These are phyloP conservation scores for Schizotus pectinicornis DNA, from an alignment of 2,888 invertebrate species.

Conservation along the genomic window DNA sequence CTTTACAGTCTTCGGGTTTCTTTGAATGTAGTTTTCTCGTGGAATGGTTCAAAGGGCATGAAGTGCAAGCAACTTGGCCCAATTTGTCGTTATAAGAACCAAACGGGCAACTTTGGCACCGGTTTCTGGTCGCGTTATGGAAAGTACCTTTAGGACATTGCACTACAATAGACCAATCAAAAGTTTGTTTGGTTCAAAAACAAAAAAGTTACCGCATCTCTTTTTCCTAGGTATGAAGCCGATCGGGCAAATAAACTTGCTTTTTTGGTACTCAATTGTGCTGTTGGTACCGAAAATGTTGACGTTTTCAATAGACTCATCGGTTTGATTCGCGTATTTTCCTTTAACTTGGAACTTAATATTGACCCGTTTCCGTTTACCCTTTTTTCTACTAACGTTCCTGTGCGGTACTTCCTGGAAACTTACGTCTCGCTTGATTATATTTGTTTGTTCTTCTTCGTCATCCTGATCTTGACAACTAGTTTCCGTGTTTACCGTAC, in stretches of 20 bases:
- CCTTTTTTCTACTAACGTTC: conserved; percentile 35
- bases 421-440: conserved; percentile 44
- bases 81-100: conserved; percentile 66
- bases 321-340: conserved; percentile 38
- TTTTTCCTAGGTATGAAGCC: conserved; percentile 63
- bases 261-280: conserved; percentile 29
- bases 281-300: conserved; percentile 26
- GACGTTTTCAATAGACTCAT: conserved; percentile 14
- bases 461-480: conserved; percentile 28
- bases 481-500: conserved; percentile 29
- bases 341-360: conserved; percentile 48
- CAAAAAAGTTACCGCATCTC: conserved; percentile 61
- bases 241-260: conserved; percentile 57
- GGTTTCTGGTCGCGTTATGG: conserved; percentile 61
- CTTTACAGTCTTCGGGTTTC: conserved; percentile 62
- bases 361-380: conserved; percentile 39
- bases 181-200: not conserved
- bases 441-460: conserved; percentile 46
- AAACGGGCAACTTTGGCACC: conserved; percentile 66
- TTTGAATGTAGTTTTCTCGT: conserved; percentile 62
- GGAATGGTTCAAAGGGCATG: conserved; percentile 65
- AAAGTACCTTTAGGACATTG: conserved; percentile 71
- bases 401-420: conserved; percentile 34
- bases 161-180: conserved; percentile 52
- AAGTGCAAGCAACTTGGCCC: conserved; percentile 63